Evolutionary conservation across 2,888 invertebrate genomes (phyloP), one percentile per base, ranked within the genome.

Genomic region (Microctonus brassicae): DNA sequence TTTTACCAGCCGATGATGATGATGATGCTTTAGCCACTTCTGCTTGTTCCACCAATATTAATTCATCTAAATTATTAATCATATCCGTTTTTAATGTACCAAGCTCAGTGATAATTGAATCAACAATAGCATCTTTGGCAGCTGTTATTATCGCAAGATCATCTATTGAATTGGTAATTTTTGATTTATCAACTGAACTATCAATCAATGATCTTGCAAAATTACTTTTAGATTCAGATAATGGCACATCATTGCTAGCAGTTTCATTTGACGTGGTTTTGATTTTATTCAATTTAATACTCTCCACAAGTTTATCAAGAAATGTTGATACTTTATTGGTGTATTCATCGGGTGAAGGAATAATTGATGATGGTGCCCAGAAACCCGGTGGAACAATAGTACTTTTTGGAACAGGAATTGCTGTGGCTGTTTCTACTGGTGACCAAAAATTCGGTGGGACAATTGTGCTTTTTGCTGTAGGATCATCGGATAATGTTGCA

Each of bases 381-480:
- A 84, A 87, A 55, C 77, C 77, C 0, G 85, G 78, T 5, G 87
- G 84, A n/a, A 87, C 86, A 17, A 87, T 82, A 1, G 86, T 86
- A 34, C 82, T 82, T 68, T 84, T 86, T 1, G 83, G 77, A 22
- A 76, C 65, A 7, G 83, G 76, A 7, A 64, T 29, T 6, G 81
- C 84, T 0, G 81, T 81, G 1, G 67, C 39, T 6, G 24, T 13
- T 29, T 67, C 62, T 3, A 64, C 55, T 22, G 86, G 85, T 2
- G 81, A 13, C 87, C 86, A 87, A 39, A 84, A 87, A 55, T 76
- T 76, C 0, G 86, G 77, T 6, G 86, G 84, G 17, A 86, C 85
- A 17, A 86, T 83, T 3, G 86, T 85, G 24, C 81, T 82, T 67
- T 84, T 85, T 0, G 82, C 76, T 22, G 75, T 63, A 17, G 73